phyloP scores from a whole-genome alignment of 2,113 vertebrate species.

The Vidua chalybeata region DNA sequence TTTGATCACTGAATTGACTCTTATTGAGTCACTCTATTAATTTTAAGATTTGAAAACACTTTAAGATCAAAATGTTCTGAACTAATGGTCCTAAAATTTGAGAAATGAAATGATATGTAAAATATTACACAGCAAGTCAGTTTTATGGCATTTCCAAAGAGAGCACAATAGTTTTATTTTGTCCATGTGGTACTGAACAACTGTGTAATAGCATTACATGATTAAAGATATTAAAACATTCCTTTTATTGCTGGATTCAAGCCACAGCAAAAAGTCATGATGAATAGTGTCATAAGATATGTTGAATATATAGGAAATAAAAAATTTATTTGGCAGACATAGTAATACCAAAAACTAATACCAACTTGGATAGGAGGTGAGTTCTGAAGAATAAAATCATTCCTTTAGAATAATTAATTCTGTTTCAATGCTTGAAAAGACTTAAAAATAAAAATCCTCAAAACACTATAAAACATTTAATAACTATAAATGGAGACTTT shows the following conservation, averaged over 20 bases:
- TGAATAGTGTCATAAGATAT: conserved; percentile 56
- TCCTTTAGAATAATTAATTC: conserved; percentile 3
- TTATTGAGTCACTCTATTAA: conserved; percentile 45
- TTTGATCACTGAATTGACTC: conserved; percentile 33
- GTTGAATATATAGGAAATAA: conserved; percentile 51
- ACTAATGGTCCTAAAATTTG: conserved; percentile 26
- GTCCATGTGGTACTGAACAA: conserved; percentile 54
- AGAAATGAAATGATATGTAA: conserved; percentile 51
- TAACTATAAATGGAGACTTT: conserved; percentile 19
- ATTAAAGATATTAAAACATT: conserved; percentile 72
- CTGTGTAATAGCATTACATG: conserved; percentile 31
- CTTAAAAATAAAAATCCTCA: neutral
- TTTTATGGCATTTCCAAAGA: conserved; percentile 61
- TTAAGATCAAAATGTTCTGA: conserved; percentile 21
- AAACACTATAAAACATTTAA: conserved; percentile 9
- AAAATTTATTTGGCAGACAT: conserved; percentile 55
- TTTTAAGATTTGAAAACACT: conserved; percentile 31
- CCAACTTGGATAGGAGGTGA: conserved; percentile 10
- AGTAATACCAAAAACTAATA: conserved; percentile 58
- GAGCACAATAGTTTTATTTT: conserved; percentile 67
- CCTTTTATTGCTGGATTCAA: conserved; percentile 62
- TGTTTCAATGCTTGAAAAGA: conserved; percentile 18
- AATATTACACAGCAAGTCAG: conserved; percentile 49
- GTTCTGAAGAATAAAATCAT: conserved; percentile 15
- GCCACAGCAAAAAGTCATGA: conserved; percentile 45